These are phyloP conservation scores for Calonectris borealis DNA, from an alignment of 2,113 vertebrate species.

Conservation along the genomic window DNA sequence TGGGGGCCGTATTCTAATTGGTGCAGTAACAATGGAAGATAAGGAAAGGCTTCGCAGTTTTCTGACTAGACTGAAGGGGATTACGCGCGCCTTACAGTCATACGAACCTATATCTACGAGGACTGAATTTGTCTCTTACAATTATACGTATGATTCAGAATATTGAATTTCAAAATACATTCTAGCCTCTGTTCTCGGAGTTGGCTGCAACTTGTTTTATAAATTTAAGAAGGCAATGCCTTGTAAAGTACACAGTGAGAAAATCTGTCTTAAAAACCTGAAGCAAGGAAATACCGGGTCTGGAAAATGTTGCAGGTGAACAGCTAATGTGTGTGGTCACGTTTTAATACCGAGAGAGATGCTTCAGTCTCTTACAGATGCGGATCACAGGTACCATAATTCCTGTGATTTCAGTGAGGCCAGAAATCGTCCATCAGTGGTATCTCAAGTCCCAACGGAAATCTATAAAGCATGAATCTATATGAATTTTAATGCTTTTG, in stretches of 20 bases:
- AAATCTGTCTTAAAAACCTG: not conserved
- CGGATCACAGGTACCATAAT: not conserved
- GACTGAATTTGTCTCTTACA: not conserved
- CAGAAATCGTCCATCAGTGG: not conserved
- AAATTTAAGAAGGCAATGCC: not conserved
- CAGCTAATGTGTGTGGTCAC: not conserved
- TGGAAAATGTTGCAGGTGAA: not conserved
- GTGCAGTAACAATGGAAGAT: not conserved
- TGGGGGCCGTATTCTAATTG: fast-evolving
- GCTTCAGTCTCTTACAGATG: fast-evolving
- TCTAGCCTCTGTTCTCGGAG: not conserved
- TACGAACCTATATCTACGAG: fast-evolving
- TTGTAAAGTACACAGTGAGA: not conserved
- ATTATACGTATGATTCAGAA: not conserved
- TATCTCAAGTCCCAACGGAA: not conserved
- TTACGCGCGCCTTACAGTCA: fast-evolving
- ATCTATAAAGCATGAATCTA: not conserved
- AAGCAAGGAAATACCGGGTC: not conserved
- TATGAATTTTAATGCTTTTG: not conserved
- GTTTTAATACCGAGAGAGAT: not conserved
- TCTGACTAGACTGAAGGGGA: fast-evolving
- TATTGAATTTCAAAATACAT: not conserved
- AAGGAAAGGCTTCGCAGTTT: fast-evolving
- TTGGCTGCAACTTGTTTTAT: not conserved
- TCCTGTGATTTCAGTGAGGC: not conserved